These are phyloP conservation scores for Vandiemenella viatica DNA, from an alignment of 2,888 invertebrate genomes.

Conservation along the genomic window DNA sequence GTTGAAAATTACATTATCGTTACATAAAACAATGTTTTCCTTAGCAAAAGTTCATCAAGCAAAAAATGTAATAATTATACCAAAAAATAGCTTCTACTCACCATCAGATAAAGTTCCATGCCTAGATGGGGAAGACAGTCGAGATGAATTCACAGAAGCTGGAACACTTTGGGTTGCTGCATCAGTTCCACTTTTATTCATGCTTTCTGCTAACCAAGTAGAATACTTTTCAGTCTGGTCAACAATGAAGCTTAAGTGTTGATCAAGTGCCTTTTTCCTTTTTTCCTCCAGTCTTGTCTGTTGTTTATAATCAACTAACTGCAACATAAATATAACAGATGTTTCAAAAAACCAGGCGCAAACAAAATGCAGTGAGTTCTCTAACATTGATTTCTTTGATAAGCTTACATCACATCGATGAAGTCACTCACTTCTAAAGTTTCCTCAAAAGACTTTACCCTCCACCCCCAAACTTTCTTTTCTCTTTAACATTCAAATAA, in stretches of 20 bases:
- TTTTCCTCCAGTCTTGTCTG: slow-evolving; percentile 86
- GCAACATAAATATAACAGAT: no score
- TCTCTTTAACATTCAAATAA: not conserved
- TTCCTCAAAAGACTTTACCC: no score
- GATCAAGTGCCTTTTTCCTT: slow-evolving; percentile 84
- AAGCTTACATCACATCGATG: no score
- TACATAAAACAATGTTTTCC: no score
- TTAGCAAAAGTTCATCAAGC: no score
- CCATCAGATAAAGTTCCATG: slow-evolving; percentile 35
- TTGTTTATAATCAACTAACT: slow-evolving; percentile 87
- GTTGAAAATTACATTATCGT: no score
- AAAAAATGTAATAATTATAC: no score
- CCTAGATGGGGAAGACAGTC: slow-evolving; percentile 30
- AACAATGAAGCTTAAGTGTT: slow-evolving; percentile 93
- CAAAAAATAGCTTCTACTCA: no score
- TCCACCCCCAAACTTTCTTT: not conserved
- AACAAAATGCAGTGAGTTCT: no score
- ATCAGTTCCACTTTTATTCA: slow-evolving; percentile 41
- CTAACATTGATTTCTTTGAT: no score
- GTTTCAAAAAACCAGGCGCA: no score
- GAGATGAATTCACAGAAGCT: slow-evolving; percentile 34
- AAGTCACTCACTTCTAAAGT: no score
- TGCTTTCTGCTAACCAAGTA: slow-evolving; percentile 72
- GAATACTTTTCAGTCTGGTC: slow-evolving; percentile 97
- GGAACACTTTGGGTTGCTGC: slow-evolving; percentile 24